phyloP scores from a whole-genome alignment of 2,113 vertebrate genomes.

The Drymodes brunneopygia region DNA sequence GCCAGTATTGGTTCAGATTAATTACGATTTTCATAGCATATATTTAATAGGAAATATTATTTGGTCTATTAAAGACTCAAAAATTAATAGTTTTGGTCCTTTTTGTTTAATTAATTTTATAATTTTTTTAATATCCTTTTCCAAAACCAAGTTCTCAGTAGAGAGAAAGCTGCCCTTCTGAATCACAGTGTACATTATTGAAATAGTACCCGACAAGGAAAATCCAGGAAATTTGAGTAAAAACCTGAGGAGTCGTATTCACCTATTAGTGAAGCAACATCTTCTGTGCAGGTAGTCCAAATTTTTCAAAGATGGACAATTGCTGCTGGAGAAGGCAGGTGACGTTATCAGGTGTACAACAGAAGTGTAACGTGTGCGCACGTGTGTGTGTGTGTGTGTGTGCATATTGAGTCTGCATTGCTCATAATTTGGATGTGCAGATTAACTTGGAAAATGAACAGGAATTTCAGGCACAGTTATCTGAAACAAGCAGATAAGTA shows the following conservation, averaged over 20 bases:
- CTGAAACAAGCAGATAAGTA: not conserved
- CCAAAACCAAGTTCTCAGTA: not conserved
- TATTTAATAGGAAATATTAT: not conserved
- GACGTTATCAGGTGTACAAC: not conserved
- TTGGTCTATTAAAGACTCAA: not conserved
- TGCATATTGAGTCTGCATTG: too few relatives aligned
- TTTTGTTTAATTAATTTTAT: not conserved
- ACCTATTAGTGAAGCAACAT: not conserved
- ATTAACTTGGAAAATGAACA: not conserved
- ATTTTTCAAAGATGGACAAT: not conserved
- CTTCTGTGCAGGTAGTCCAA: not conserved
- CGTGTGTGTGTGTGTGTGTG: too few relatives aligned
- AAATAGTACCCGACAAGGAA: not conserved
- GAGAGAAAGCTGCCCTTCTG: not conserved
- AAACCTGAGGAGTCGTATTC: not conserved
- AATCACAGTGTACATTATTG: not conserved
- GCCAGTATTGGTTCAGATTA: not conserved
- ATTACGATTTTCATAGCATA: not conserved
- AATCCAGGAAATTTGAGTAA: not conserved
- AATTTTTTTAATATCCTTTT: not conserved
- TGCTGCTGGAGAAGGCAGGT: not conserved
- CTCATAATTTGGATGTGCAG: not conserved
- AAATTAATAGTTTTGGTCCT: not conserved
- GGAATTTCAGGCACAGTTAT: not conserved
- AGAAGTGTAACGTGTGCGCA: accelerated